Evolutionary conservation across 2,797 vertebrate genomes (phyloP).

Genomic region (Xiphorhynchus erythropygius): DNA sequence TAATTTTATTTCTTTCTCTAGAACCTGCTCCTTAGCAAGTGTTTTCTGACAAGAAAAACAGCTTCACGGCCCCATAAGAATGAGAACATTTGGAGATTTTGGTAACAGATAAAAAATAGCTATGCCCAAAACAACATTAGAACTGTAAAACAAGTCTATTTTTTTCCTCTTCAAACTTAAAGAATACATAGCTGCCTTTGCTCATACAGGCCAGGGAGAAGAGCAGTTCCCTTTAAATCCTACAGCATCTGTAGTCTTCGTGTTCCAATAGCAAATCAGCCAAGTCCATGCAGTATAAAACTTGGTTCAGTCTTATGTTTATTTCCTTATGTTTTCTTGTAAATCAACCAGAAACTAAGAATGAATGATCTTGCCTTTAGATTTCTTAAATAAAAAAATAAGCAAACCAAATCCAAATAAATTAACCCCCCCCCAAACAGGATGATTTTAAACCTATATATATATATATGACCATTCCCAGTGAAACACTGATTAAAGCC

Average conservation of each 20-base stretch:
- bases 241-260: neutral
- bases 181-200: neutral
- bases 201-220: neutral
- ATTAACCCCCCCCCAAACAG: neutral
- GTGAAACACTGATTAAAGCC: neutral
- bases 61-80: neutral
- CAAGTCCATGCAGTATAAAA: neutral
- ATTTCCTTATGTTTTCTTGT: neutral
- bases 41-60: constrained; percentile 35
- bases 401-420: neutral
- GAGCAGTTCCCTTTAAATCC: neutral
- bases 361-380: neutral
- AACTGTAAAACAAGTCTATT: neutral
- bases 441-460: neutral
- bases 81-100: neutral
- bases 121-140: neutral
- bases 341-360: neutral
- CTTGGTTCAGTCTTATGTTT: neutral
- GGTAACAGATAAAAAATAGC: neutral
- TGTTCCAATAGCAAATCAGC: neutral
- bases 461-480: neutral
- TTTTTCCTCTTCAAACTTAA: neutral
- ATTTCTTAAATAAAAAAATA: neutral
- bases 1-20: constrained; percentile 32
- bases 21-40: neutral